Evolutionary conservation across 2,797 vertebrate genomes (phyloP).

Genomic region (Helarctos malayanus): DNA sequence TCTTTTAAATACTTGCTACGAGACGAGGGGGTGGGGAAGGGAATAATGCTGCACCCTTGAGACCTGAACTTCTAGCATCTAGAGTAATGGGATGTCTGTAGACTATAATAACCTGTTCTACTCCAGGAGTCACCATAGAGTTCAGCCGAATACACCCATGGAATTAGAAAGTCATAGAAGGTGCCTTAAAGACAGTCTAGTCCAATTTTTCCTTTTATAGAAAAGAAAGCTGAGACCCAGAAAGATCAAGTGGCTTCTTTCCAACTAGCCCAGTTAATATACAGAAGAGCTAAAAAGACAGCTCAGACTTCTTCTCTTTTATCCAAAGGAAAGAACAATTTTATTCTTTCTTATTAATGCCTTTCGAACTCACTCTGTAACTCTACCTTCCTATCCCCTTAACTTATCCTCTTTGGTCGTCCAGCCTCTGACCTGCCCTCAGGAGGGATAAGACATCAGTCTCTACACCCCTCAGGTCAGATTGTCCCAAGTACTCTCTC

Average conservation of each 20-base stretch:
- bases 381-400: neutral
- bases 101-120: neutral
- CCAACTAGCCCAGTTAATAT: neutral
- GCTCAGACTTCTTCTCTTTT: neutral
- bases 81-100: neutral
- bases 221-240: slow-evolving; percentile 36
- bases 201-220: slow-evolving; percentile 11
- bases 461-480: neutral
- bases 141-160: neutral
- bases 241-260: neutral
- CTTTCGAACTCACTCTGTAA: neutral
- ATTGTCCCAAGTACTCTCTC: neutral
- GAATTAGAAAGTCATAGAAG: neutral
- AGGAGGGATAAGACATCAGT: neutral
- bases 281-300: neutral
- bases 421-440: neutral
- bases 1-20: neutral
- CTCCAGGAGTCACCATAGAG: neutral
- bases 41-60: neutral
- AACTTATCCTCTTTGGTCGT: neutral
- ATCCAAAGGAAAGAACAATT: neutral
- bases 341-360: neutral
- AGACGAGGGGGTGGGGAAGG: neutral
- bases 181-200: neutral
- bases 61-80: neutral